Evolutionary conservation across 2,797 vertebrate genomes (phyloP), one percentile per base, ranked within the genome.

Genomic region (Ctenochaetus hawaiiensis): DNA sequence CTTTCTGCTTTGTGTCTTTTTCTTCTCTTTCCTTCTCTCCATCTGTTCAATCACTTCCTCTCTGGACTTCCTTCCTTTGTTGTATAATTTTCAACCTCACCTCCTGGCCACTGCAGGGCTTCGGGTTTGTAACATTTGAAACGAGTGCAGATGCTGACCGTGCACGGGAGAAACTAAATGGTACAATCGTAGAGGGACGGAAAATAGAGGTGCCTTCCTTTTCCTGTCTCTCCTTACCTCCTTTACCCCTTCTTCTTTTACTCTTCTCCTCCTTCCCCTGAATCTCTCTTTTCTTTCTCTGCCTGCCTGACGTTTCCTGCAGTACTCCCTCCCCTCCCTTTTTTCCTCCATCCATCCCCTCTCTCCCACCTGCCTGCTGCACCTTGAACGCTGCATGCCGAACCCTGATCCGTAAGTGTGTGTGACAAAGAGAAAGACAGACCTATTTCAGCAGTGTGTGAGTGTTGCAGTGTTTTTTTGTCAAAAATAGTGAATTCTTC

Each of bases 71-170:
- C 13, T 57, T 80, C 78, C 77, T 92, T 88, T 94, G 94, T 95
- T 30, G 1, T 62, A 79, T 65, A 67, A 78, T 75, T 81, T 77
- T 57, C 67, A 61, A 61, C 49, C 68, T 72, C 67, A n/a, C 80
- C 72, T 77, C 78, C 52, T 26, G 69, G 72, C 69, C 77, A 67
- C 80, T 65, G 68, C 96, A 98, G 97, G 97, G 97, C 92, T 98
- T 98, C 95, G 97, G 97, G 94, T 98, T 99, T 96, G 97, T 99
- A 96, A 99, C 97, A 95, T 99, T 99, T 94, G 97, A 99, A 96
- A 98, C 96, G 91, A 98, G 97, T 95, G 96, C 96, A 95, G 97
- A 99, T 89, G 97, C 97, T 72, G 97, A 99, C 94, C 96, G 96
- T 91, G 97, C 97, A 86, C 96, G 97, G 94, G 97, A 98, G 96